A percentile compares a stretch with the other conserved stretches of the same genome.
These are phyloP conservation scores for Chiloscyllium plagiosum DNA, from an alignment of 2,113 vertebrate species.

Conservation along the genomic window DNA sequence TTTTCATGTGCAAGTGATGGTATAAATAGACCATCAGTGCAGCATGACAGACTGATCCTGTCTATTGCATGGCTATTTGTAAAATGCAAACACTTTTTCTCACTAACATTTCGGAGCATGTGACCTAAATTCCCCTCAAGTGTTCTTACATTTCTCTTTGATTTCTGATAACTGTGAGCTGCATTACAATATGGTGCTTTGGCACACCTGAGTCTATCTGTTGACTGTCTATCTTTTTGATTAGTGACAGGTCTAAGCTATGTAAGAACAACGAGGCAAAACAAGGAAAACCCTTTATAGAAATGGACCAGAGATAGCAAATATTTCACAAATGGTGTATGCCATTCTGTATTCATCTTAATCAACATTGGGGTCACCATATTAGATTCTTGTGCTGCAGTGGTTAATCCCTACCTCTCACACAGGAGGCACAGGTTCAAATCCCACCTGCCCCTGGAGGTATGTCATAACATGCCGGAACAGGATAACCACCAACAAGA, in stretches of 20 bases:
- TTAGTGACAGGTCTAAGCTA: not conserved
- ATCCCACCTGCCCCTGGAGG: too few species aligned
- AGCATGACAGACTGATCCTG: not conserved
- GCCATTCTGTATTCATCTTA: not conserved
- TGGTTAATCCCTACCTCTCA: too few species aligned
- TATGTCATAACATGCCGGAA: too few species aligned
- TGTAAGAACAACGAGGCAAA: not conserved
- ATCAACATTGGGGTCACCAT: not conserved
- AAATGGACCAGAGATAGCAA: not conserved
- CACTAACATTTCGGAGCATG: not conserved
- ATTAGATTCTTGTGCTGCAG: too few species aligned
- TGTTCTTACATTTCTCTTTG: not conserved
- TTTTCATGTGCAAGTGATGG: not conserved
- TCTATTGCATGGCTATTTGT: not conserved
- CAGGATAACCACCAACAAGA: not conserved
- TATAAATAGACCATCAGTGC: not conserved
- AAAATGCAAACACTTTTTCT: not conserved
- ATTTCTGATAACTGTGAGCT: not conserved
- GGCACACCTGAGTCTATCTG: not conserved
- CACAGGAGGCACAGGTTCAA: too few species aligned
- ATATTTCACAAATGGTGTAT: not conserved
- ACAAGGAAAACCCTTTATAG: not conserved
- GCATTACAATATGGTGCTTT: not conserved
- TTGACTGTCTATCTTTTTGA: not conserved
- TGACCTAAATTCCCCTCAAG: not conserved